Evolutionary conservation across 1,140 invertebrate species (phyloP).

Genomic region (Antheraea pernyi): DNA sequence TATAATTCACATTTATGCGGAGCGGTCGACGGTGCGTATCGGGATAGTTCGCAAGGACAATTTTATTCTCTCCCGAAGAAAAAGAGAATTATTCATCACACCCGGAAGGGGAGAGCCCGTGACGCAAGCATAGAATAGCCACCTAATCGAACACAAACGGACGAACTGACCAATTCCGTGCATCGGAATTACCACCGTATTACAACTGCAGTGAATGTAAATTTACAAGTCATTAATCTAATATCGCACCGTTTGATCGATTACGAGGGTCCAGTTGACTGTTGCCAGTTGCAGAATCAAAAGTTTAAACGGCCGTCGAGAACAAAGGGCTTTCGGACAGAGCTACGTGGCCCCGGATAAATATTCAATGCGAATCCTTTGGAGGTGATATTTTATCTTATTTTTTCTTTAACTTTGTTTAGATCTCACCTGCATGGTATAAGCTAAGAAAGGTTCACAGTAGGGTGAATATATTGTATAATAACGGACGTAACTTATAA

Average conservation of each 20-base stretch:
- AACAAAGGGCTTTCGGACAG: slow-evolving; percentile 73
- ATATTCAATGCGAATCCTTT: slow-evolving; percentile 78
- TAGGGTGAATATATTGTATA: slow-evolving; percentile 32
- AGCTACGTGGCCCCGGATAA: slow-evolving; percentile 64
- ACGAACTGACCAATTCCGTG: slow-evolving; percentile 27
- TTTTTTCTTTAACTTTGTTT: slow-evolving; percentile 54
- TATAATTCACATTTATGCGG: slow-evolving; percentile 73
- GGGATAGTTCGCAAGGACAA: slow-evolving; percentile 72
- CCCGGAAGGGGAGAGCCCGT: slow-evolving; percentile 77
- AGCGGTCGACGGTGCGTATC: slow-evolving; percentile 69
- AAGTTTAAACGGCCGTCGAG: slow-evolving; percentile 77
- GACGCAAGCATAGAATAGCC: slow-evolving; percentile 76
- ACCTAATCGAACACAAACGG: slow-evolving; percentile 44
- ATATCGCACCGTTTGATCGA: slow-evolving; percentile 44
- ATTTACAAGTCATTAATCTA: neutral
- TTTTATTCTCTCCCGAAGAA: slow-evolving; percentile 62
- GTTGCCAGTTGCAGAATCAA: slow-evolving; percentile 76
- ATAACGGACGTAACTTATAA: neutral
- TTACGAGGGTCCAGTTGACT: slow-evolving; percentile 72
- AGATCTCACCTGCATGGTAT: slow-evolving; percentile 67
- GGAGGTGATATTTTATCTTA: slow-evolving; percentile 74
- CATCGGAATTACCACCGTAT: slow-evolving; percentile 24
- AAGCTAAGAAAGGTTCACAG: slow-evolving; percentile 5
- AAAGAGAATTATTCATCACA: slow-evolving; percentile 79
- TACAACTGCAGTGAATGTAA: neutral